These are phyloP conservation scores for Saccostrea cuccullata DNA, from an alignment of 1,140 invertebrate genomes.

Conservation along the genomic window DNA sequence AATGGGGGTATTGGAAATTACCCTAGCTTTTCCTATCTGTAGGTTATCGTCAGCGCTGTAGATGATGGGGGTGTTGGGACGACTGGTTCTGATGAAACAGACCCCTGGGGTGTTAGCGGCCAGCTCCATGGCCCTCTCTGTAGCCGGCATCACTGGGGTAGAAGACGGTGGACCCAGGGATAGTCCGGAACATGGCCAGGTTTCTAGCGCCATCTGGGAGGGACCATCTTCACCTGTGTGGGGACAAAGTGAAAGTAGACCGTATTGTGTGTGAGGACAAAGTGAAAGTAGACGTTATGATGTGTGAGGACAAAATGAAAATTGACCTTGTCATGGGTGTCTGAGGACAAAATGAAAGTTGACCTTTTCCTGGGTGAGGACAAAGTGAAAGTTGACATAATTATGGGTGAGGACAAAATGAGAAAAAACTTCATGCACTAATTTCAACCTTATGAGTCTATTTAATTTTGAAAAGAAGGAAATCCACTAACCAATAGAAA, in stretches of 20 bases:
- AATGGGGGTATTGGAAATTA: too few relatives aligned
- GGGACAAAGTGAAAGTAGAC: constrained; percentile 2
- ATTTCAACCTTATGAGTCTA: too few relatives aligned
- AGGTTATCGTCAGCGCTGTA: constrained; percentile 94
- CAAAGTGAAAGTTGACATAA: too few relatives aligned
- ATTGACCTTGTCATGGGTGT: too few relatives aligned
- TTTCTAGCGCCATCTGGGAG: constrained; percentile 99
- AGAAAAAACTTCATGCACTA: too few relatives aligned
- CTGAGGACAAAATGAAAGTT: too few relatives aligned
- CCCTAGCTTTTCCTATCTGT: constrained; percentile 81
- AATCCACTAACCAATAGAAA: constrained; percentile 85
- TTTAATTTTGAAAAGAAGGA: too few relatives aligned
- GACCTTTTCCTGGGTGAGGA: too few relatives aligned
- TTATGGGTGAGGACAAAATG: too few relatives aligned
- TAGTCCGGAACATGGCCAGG: constrained; percentile 94
- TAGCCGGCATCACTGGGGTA: constrained; percentile 97
- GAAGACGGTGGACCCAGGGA: constrained; percentile 96
- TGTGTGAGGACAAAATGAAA: too few relatives aligned
- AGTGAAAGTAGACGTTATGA: too few relatives aligned
- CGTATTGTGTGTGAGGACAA: background rate
- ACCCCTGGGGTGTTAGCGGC: constrained; percentile 97
- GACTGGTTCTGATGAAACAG: constrained; percentile 96
- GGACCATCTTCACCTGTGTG: constrained; percentile 94
- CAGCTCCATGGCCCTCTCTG: constrained; percentile 95
- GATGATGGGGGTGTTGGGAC: constrained; percentile 92